Percentiles rank a stretch among this genome's conserved stretches.
Evolutionary conservation across 1,140 invertebrate species (phyloP).

Genomic region (Drosophila parvula): DNA sequence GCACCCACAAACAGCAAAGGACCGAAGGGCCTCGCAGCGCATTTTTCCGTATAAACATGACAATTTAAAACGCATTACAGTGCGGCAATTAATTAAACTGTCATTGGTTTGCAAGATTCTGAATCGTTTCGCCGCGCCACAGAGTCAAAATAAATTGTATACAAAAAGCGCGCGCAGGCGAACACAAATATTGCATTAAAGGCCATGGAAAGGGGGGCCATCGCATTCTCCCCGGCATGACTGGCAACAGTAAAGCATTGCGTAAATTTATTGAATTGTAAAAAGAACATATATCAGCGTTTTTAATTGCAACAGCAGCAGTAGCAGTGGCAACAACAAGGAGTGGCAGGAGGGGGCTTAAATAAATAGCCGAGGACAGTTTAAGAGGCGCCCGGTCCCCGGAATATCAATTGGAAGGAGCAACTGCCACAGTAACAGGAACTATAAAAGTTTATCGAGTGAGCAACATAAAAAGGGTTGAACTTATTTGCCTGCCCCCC

Average conservation of each 20-base stretch:
- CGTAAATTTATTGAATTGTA: constrained; percentile 81
- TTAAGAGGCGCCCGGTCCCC: constrained; percentile 35
- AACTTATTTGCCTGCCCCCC: constrained; percentile 21
- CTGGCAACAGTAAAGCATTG: constrained; percentile 68
- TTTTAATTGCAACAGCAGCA: constrained; percentile 75
- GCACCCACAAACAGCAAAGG: constrained; percentile 22
- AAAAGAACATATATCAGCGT: constrained; percentile 81
- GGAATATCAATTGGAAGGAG: constrained; percentile 16
- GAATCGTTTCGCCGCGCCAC: constrained; percentile 69
- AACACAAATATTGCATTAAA: constrained; percentile 69
- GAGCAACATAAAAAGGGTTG: constrained; percentile 59
- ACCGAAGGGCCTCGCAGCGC: constrained; percentile 20
- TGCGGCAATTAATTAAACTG: constrained; percentile 81
- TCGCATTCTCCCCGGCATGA: constrained; percentile 8
- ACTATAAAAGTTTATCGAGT: constrained; percentile 67
- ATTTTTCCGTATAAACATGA: constrained; percentile 76
- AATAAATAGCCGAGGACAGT: constrained; percentile 66
- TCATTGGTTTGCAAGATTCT: constrained; percentile 79
- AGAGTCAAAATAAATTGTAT: constrained; percentile 67
- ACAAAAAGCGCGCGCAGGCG: constrained; percentile 21
- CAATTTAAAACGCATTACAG: constrained; percentile 83
- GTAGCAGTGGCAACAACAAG: constrained; percentile 13
- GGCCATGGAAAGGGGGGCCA: constrained; percentile 1
- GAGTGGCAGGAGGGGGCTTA: constrained; percentile 35
- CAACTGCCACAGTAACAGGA: constrained; percentile 9